A percentile compares a stretch with the other conserved stretches of the same genome.
phyloP scores from a whole-genome alignment of 2,113 vertebrate species.

The Lichenostomus cassidix region DNA sequence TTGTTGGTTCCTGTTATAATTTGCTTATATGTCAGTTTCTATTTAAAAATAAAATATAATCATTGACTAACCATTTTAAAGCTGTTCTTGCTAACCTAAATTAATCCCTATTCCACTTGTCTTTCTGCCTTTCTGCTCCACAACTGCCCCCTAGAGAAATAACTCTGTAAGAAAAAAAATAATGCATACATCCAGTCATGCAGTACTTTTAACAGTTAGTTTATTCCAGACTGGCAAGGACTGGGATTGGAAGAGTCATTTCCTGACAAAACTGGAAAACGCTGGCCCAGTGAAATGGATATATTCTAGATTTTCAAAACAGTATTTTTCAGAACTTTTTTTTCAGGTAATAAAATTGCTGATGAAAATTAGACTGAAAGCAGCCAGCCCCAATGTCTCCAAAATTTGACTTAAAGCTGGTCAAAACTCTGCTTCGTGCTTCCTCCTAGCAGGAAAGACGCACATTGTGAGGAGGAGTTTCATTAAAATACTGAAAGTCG shows the following conservation, averaged over 20 bases:
- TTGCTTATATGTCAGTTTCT: constrained; percentile 22
- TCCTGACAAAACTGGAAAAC: not conserved
- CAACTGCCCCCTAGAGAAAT: constrained; percentile 43
- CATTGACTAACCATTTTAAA: constrained; percentile 56
- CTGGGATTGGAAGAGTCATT: not conserved
- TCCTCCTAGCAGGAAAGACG: not conserved
- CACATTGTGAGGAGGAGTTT: not conserved
- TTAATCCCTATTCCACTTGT: constrained; percentile 48
- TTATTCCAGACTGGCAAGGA: not conserved
- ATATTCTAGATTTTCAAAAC: not conserved
- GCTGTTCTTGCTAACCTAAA: constrained; percentile 30
- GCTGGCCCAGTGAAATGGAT: not conserved
- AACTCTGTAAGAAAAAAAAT: constrained; percentile 17
- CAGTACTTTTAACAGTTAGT: not conserved
- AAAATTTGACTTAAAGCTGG: not conserved
- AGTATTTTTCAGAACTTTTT: not conserved
- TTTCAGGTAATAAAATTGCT: not conserved
- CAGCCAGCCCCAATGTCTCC: not conserved
- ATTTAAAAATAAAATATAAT: constrained; percentile 56
- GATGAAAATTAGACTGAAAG: not conserved
- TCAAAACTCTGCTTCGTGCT: not conserved
- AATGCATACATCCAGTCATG: not conserved
- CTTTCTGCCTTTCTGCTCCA: constrained; percentile 47
- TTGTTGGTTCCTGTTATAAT: constrained; percentile 6
- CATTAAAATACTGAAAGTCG: not conserved